Base-by-base conservation (phyloP, 2,113 vertebrate genomes). In the Lophochroa leadbeateri region DNA sequence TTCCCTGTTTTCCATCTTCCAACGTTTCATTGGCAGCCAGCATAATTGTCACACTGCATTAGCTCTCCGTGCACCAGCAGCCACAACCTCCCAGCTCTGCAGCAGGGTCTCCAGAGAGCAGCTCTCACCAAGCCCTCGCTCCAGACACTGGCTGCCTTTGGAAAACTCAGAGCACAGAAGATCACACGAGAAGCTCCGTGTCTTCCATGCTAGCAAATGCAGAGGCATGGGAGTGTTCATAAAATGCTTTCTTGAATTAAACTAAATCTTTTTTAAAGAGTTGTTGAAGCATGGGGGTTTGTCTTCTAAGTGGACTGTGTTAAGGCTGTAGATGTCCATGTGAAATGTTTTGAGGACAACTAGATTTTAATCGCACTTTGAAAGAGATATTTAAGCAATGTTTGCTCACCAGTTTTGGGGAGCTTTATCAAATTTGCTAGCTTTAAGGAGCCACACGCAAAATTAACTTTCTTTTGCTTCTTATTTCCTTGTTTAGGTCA, bases 171-270 rank as follows among this genome's bases (percentile, higher is more conserved):
- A 41, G 19, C 46, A 39, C 21, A 16, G 13, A 8, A 65, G 3
- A 53, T 41, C 33, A 37, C 35, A 13, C 14, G 9, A 49, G n/a
- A 44, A 49, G 10, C 44, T 81, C n/a, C 11, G 8, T 17, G 18
- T 31, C 21, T 75, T 91, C 44, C 17, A 1, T 9, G 18, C 18
- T 46, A 60, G 76, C 11, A 64, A 82, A 43, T 21, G 49, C 11
- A 83, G 44, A 80, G 29, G 7, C 11, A 3, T 13, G 23, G 20
- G 17, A 47, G 13, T n/a, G 8, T 53, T 75, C 1, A 0, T 37
- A n/a, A 31, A 0, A 0, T 1, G 0, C 10, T 46, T 17, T 39
- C 29, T 50, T 33, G 9, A 47, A n/a, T 43, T 23, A 49, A 49
- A 20, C 1, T 58, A 69, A 88, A n/a, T 13, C 6, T 50, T 50